phyloP scores from a whole-genome alignment of 2,797 vertebrate species.

The Ceryle rudis region DNA sequence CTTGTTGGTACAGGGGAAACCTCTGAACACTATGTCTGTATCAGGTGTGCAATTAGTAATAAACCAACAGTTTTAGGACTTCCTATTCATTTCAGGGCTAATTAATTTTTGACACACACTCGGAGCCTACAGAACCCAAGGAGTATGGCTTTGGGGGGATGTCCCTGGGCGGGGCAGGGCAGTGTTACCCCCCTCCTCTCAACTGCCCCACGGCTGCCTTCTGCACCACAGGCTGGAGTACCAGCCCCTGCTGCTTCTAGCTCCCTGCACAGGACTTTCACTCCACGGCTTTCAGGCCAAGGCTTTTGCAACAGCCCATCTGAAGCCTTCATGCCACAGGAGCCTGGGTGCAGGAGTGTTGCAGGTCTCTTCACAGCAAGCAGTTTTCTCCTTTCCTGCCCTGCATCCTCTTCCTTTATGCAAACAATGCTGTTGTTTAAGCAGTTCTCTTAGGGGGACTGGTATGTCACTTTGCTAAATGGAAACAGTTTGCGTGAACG shows the following conservation, averaged over 20 bases:
- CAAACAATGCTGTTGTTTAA: neutral
- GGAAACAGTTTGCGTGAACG: neutral
- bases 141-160: neutral
- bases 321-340: neutral
- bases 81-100: neutral
- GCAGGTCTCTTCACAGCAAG: fast-evolving
- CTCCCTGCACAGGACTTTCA: neutral
- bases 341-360: neutral
- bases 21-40: neutral
- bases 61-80: neutral
- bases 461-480: neutral
- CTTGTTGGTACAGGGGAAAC: neutral
- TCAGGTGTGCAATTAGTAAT: neutral
- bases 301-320: neutral
- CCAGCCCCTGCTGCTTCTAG: neutral
- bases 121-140: neutral
- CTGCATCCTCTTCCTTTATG: neutral
- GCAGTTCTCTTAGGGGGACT: neutral
- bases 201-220: neutral
- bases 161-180: neutral
- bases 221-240: fast-evolving
- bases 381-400: neutral
- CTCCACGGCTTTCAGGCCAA: neutral
- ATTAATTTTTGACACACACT: neutral
- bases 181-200: neutral